Percentiles rank a stretch among this genome's conserved stretches.
Evolutionary conservation across 2,113 vertebrate genomes (phyloP).

Genomic region (Leucopsar rothschildi): DNA sequence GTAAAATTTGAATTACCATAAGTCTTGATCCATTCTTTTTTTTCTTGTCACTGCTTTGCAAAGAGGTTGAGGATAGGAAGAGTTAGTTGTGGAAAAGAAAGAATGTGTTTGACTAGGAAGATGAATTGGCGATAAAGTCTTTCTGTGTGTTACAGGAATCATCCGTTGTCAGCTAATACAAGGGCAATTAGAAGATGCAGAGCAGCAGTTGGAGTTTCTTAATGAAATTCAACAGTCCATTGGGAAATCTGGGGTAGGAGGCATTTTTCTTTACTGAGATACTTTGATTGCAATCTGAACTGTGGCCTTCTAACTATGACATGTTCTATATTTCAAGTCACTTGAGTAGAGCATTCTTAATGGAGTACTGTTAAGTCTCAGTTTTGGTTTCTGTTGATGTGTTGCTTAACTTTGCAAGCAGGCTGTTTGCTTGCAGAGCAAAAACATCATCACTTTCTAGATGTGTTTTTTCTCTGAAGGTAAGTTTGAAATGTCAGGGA

Average conservation of each 20-base stretch:
- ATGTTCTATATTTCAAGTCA: background rate
- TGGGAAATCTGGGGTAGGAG: slow-evolving; percentile 87
- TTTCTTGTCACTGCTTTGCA: background rate
- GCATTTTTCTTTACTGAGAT: background rate
- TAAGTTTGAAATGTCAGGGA: background rate
- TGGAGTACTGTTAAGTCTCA: background rate
- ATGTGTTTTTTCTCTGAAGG: background rate
- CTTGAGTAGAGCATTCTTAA: background rate
- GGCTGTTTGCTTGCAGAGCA: background rate
- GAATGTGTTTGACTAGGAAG: background rate
- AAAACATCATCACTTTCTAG: background rate
- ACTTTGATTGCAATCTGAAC: background rate
- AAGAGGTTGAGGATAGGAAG: background rate
- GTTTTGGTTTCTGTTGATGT: background rate
- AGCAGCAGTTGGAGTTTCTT: slow-evolving; percentile 93
- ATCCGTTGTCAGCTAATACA: slow-evolving; percentile 90
- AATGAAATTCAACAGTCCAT: slow-evolving; percentile 91
- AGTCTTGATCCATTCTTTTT: background rate
- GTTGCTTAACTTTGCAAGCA: background rate
- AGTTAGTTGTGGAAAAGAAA: background rate
- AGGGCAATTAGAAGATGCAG: slow-evolving; percentile 88
- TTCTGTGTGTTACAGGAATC: slow-evolving; percentile 77
- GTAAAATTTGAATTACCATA: background rate
- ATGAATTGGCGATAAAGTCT: background rate
- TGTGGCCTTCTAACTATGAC: background rate